Base-by-base conservation (phyloP, 2,888 invertebrate species). In the Acrobasis repandana region DNA sequence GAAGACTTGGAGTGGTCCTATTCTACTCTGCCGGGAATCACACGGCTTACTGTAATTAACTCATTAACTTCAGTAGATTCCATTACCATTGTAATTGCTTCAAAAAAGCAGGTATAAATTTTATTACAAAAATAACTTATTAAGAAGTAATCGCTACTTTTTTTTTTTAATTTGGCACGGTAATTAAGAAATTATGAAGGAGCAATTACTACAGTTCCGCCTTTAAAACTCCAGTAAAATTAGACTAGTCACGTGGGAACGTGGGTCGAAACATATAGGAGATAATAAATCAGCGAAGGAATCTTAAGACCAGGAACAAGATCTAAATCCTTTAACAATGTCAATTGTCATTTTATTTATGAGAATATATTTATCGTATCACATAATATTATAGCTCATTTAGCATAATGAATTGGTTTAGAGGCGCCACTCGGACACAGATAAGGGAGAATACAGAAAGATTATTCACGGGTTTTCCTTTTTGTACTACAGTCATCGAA, bases 351-450 rank as follows among this genome's bases (percentile, higher is more conserved):
- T 43, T 43, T 43, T 43, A 38, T 6, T 38, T n/a, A 11, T 20
- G 9, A 10, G 28, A 50, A 54, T 54, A 54, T 34, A 58, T 48
- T 57, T 49, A 48, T 49, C 49, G 18, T 50, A 48, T 49, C 49
- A 58, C 15, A 38, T 49, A 49, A 58, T 50, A 59, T 61, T 61
- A 58, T 28, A 38, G 36, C 66, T 57, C 66, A 76, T 73, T n/a
- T 72, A 58, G 59, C 68, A 74, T 73, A 77, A 62, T 60, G 65
- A 65, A 74, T 76, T 74, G 72, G 76, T 73, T 78, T 75, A 75
- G 76, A 80, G 83, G 83, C 83, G 83, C 83, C 83, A 79, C 75
- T 65, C 66, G 71, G 71, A 72, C n/a, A 43, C 43, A 43, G n/a
- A 11, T n/a, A 4, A 43, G 10, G 14, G 0, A 43, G 14, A 43